A percentile compares a stretch with the other conserved stretches of the same genome.
These are phyloP conservation scores for Pongo pygmaeus DNA, from an alignment of 2,113 vertebrate species.

Conservation along the genomic window DNA sequence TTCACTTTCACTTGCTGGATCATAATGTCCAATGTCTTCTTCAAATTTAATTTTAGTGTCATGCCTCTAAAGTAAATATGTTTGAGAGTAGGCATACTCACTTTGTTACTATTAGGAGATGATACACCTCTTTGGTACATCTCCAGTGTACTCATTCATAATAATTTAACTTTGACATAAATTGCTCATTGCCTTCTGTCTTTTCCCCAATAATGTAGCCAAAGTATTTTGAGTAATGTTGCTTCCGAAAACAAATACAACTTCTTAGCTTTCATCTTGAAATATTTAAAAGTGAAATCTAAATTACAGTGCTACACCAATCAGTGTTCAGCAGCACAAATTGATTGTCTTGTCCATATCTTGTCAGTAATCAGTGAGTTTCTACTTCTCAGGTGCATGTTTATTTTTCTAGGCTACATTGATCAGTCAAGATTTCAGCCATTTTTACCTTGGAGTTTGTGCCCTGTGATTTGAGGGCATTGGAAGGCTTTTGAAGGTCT, in stretches of 20 bases:
- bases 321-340: background rate
- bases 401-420: background rate
- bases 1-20: background rate
- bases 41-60: background rate
- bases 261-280: slow-evolving; percentile 21
- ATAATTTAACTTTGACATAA: background rate
- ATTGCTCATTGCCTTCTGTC: background rate
- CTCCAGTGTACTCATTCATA: background rate
- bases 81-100: background rate
- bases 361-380: background rate
- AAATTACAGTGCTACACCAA: background rate
- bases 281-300: slow-evolving; percentile 33
- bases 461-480: background rate
- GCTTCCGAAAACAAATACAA: background rate
- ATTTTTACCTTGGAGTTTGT: slow-evolving; percentile 1
- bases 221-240: background rate
- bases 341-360: background rate
- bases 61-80: background rate
- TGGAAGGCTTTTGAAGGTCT: background rate
- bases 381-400: background rate
- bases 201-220: background rate
- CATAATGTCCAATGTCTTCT: background rate
- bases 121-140: background rate
- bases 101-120: background rate
- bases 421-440: background rate